Evolutionary conservation across 2,797 vertebrate genomes (phyloP), one percentile per base, ranked within the genome.

Genomic region (Callimico goeldii): DNA sequence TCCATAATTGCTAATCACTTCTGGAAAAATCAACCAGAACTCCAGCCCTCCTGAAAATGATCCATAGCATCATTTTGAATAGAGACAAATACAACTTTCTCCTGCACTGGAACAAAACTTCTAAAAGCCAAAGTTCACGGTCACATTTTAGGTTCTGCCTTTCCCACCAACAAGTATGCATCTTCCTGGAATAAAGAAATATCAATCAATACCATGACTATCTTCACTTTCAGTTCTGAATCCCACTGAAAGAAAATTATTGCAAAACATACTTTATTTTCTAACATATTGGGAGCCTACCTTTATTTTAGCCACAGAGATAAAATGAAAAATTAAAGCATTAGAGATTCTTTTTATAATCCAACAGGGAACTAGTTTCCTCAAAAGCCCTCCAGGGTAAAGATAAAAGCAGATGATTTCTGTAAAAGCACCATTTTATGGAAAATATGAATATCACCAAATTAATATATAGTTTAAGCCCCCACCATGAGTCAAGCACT

Each of bases 1-100:
- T 97, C 90, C 95, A 88, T 95, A 94, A 90, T 94, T 81, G 33
- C 80, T 93, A 94, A 95, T 97, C 81, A 92, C 88, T 89, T 94
- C 86, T 91, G 86, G 46, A 91, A 97, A 94, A 96, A 92, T 90
- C 86, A 86, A 58, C 80, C 73, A 87, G 89, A 87, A 93, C 52
- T 85, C 93, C 88, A 91, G 11, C 22, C 11, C 30, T 80, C 36
- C 70, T 82, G 70, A 89, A 95, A 95, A 92, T 81, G 48, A 82
- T 48, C 61, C 70, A 72, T 28, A 86, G 30, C 75, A 92, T 91
- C 75, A 50, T 67, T 94, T 80, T 96, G 26, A 97, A 93, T 92
- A 80, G 50, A 86, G 88, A 93, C 24, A 93, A 95, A 92, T 46
- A 55, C 22, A 81, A 28, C 39, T 96, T 96, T 80, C 41, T 76